Evolutionary conservation across 2,113 vertebrate genomes (phyloP).

Genomic region (Pycnonotus jocosus): DNA sequence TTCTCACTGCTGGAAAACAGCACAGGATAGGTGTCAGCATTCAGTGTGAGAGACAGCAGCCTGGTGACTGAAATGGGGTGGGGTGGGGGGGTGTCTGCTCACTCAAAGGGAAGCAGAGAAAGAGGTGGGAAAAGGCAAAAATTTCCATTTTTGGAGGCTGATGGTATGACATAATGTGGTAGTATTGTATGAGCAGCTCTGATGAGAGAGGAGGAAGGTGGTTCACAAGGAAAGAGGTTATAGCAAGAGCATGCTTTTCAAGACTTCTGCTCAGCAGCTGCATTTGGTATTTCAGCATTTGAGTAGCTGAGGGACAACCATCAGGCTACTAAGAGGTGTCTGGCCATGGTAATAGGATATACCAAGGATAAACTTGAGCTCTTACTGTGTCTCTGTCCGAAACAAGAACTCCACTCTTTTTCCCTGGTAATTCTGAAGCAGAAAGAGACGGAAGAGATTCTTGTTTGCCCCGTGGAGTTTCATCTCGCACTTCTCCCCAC

Average conservation of each 20-base stretch:
- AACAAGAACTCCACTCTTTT: constrained; percentile 79
- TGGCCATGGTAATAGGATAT: background rate
- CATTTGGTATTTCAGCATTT: background rate
- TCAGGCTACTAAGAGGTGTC: background rate
- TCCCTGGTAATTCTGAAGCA: constrained; percentile 68
- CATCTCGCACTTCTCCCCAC: constrained; percentile 88
- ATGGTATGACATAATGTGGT: background rate
- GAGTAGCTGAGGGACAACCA: background rate
- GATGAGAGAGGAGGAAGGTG: background rate
- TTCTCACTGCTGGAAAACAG: constrained; percentile 86
- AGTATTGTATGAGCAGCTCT: background rate
- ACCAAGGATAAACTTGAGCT: background rate
- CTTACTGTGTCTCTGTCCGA: constrained; percentile 90
- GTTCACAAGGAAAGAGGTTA: background rate
- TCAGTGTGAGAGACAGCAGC: background rate
- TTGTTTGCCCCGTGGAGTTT: constrained; percentile 90
- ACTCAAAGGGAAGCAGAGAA: background rate
- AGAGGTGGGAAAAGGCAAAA: background rate
- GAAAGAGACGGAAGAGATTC: constrained; percentile 88
- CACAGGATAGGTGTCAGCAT: background rate
- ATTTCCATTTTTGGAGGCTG: background rate
- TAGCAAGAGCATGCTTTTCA: background rate
- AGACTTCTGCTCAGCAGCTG: background rate
- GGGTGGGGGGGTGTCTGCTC: rapidly evolving
- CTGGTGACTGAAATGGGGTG: background rate